phyloP scores from a whole-genome alignment of 2,113 vertebrate genomes.

The Geococcyx californianus region DNA sequence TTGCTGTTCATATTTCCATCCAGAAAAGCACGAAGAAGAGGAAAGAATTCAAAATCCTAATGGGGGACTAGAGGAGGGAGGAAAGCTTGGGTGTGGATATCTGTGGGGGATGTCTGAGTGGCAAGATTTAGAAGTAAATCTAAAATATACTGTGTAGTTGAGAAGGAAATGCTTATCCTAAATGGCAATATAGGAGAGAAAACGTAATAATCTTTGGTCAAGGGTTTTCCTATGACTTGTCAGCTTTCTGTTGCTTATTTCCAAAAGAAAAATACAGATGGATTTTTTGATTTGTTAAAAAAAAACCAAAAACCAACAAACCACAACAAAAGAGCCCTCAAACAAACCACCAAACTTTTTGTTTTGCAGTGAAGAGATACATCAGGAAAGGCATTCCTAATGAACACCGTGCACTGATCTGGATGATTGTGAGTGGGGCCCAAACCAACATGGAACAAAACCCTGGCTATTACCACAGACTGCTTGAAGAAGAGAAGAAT shows the following conservation, averaged over 20 bases:
- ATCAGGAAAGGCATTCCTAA: constrained; percentile 92
- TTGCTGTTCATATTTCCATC: neutral
- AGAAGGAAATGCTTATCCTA: neutral
- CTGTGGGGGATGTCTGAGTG: neutral
- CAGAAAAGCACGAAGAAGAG: neutral
- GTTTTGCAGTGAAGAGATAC: constrained; percentile 89
- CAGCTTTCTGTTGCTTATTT: neutral
- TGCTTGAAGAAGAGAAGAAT: constrained; percentile 82
- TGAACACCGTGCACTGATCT: constrained; percentile 86
- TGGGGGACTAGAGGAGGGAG: neutral
- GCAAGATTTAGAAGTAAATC: neutral
- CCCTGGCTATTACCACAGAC: constrained; percentile 85
- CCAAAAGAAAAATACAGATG: neutral
- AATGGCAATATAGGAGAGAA: neutral
- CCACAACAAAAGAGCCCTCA: no score
- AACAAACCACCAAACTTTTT: neutral
- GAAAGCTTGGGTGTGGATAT: neutral
- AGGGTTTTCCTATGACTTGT: neutral
- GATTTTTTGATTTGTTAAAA: neutral
- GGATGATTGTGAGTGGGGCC: constrained; percentile 93
- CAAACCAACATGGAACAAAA: constrained; percentile 86
- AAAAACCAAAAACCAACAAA: neutral
- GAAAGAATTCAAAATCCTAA: neutral
- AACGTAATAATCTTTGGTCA: neutral
- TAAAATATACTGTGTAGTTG: neutral